Percentiles rank a stretch among this genome's conserved stretches.
These are phyloP conservation scores for Lepetodrilus schrolli DNA, from an alignment of 2,888 invertebrate genomes.

Conservation along the genomic window DNA sequence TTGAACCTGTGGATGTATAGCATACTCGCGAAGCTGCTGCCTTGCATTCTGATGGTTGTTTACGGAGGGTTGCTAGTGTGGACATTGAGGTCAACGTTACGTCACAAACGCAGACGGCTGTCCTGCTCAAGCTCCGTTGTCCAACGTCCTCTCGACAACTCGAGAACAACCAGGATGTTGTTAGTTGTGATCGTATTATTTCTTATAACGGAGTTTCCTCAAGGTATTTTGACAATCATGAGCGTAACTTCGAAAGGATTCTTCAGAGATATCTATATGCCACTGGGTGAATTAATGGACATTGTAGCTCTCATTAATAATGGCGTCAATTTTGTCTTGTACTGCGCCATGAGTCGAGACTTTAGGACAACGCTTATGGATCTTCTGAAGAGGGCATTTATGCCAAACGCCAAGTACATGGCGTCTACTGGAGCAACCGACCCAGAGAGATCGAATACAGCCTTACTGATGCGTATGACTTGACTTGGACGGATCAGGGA, in stretches of 20 bases:
- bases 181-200: constrained; percentile 89
- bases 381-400: constrained; percentile 30
- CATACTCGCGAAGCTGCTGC: constrained; percentile 91
- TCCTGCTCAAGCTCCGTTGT: constrained; percentile 28
- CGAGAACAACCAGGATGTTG: constrained; percentile 91
- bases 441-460: constrained; percentile 34
- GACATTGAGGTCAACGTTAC: constrained; percentile 55
- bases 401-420: background rate
- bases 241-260: constrained; percentile 84
- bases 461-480: constrained; percentile 34
- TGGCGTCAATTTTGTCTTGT: constrained; percentile 92
- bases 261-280: constrained; percentile 79
- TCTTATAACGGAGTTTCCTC: constrained; percentile 91
- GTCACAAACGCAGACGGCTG: constrained; percentile 42
- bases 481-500: background rate
- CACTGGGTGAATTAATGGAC: constrained; percentile 86
- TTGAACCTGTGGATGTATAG: constrained; percentile 91
- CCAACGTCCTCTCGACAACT: constrained; percentile 54
- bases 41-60: constrained; percentile 89
- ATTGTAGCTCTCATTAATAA: constrained; percentile 91
- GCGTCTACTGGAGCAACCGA: background rate
- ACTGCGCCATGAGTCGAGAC: constrained; percentile 94
- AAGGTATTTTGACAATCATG: constrained; percentile 83
- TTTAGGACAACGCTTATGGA: constrained; percentile 80
- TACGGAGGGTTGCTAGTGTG: constrained; percentile 74